Evolutionary conservation across 2,797 vertebrate genomes (phyloP).

Genomic region (Oophaga sylvatica): DNA sequence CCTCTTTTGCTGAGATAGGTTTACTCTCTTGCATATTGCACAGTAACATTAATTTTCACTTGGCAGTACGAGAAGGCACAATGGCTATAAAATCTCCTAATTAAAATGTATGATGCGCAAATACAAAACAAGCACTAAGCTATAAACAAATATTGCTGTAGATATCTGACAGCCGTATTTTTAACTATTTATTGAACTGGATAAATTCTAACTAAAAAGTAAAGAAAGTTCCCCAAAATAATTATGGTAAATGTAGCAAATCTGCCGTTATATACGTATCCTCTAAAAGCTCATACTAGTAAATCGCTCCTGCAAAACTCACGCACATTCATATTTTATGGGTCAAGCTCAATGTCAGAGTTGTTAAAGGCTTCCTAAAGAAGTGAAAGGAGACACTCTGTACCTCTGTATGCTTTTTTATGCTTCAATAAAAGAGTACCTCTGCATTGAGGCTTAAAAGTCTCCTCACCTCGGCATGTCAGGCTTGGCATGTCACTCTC

Average conservation of each 20-base stretch:
- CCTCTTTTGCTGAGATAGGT: constrained; percentile 60
- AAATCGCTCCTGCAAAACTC: no score
- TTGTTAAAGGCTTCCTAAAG: no score
- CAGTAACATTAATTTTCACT: constrained; percentile 62
- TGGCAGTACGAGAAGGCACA: constrained; percentile 58
- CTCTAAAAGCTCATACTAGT: background rate
- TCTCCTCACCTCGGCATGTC: no score
- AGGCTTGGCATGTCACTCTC: no score
- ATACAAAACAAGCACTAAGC: constrained; percentile 61
- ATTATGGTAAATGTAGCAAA: background rate
- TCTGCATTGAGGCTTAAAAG: no score
- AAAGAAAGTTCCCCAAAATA: background rate
- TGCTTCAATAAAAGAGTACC: no score
- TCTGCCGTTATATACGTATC: background rate
- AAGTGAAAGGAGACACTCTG: no score
- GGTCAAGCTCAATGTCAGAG: no score
- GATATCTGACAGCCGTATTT: constrained; percentile 60
- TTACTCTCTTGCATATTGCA: constrained; percentile 64
- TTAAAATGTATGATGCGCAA: constrained; percentile 67
- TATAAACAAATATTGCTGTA: constrained; percentile 62
- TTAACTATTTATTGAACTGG: constrained; percentile 49
- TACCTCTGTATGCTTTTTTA: no score
- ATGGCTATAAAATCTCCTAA: constrained; percentile 64
- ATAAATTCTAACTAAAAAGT: constrained; percentile 38
- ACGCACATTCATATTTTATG: no score